Evolutionary conservation across 1,140 invertebrate species (phyloP), one percentile per base, ranked within the genome.

Genomic region (Orchesella cincta): DNA sequence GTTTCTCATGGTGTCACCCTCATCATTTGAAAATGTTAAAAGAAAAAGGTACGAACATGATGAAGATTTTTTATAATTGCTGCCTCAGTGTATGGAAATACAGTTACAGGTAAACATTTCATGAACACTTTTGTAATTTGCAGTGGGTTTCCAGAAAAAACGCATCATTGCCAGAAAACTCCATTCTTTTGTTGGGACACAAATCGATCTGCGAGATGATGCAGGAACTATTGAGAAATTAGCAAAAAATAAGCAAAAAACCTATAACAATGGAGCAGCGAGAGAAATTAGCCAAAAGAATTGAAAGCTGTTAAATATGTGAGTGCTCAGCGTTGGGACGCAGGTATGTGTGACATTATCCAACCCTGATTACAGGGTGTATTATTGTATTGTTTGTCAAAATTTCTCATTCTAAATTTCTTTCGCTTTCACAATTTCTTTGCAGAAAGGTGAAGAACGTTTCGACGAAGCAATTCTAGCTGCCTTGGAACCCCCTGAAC

Each of bases 141-240:
- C 84, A 99, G 96, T 99, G 98, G 98, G 97, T 99, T n/a, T 72
- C 98, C 98, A 79, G 98, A 99, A 90, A 99, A 99, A 84, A 97
- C 96, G 83, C 98, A 99, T 89, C 98, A 99, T 88, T 99, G 97
- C 89, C 95, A 98, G 86, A 98, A 97, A 86, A 99, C 98, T 73
- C 98, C 97, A 77, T 99, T 99, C 86, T 88, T 99, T 70, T 80
- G 98, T 99, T 39, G 98, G 98, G 26, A 99, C 98, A 75, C 97
- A 99, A 87, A 97, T 99, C 81, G 98, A 99, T 90, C 90, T 99
- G 84, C 88, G 98, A 82, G 97, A 99, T 86, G 98, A 99, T 87
- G 93, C 92, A 20, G 81, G 81, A 31, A 98, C 96, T 26, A 91
- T 98, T 85, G 98, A 99, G 85, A 99, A 99, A 86, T 87, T 99